phyloP scores from a whole-genome alignment of 2,113 vertebrate genomes.

The Aix galericulata region DNA sequence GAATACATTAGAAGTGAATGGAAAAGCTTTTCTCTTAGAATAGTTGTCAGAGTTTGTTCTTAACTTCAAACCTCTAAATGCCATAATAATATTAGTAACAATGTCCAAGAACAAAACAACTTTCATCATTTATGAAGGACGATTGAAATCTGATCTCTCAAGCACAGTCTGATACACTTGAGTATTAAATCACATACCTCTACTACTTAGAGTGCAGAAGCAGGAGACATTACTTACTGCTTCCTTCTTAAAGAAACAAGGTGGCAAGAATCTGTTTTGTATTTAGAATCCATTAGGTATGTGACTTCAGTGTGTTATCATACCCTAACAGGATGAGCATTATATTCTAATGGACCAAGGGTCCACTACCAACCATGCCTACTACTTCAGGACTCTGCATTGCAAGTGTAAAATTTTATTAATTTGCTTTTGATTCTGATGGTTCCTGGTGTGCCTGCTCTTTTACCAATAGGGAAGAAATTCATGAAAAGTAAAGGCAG shows the following conservation, averaged over 20 bases:
- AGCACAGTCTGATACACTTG: background rate
- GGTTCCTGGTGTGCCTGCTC: background rate
- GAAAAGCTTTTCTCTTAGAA: background rate
- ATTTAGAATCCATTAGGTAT: background rate
- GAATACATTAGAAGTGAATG: background rate
- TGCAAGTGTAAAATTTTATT: background rate
- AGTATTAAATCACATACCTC: background rate
- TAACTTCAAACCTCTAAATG: background rate
- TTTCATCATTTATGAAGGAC: background rate
- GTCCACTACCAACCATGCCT: background rate
- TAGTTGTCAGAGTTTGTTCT: background rate
- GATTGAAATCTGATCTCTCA: background rate
- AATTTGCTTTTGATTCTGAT: background rate
- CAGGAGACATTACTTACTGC: background rate
- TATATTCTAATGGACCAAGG: background rate
- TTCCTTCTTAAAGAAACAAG: background rate
- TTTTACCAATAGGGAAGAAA: background rate
- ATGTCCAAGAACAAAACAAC: background rate
- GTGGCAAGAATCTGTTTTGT: background rate
- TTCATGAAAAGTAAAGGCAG: background rate
- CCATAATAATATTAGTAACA: background rate
- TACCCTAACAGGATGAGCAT: background rate
- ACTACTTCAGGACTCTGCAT: background rate
- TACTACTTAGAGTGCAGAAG: background rate
- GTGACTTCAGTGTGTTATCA: background rate